These are phyloP conservation scores for Pogoniulus pusillus DNA, from an alignment of 2,797 vertebrate species.

Conservation along the genomic window DNA sequence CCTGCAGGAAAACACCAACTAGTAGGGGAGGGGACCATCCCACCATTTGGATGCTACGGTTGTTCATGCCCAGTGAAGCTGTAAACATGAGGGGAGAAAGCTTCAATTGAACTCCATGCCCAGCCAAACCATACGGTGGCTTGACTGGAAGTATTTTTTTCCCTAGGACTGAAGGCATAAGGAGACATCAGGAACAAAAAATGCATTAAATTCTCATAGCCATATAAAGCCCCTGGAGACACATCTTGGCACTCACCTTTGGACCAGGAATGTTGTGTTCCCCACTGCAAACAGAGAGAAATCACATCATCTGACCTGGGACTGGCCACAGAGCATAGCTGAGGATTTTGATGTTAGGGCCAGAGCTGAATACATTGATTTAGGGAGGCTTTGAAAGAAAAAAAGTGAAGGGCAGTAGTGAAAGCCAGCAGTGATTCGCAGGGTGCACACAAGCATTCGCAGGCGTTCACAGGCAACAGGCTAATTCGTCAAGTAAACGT, in stretches of 20 bases:
- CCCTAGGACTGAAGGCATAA: not conserved
- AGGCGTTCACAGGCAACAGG: not conserved
- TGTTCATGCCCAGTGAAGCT: not conserved
- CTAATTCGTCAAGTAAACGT: slow-evolving; percentile 7
- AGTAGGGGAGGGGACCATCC: not conserved
- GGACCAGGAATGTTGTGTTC: not conserved
- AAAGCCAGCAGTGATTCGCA: not conserved
- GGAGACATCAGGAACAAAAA: not conserved
- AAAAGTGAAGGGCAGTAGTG: not conserved
- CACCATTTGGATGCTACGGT: rapidly evolving
- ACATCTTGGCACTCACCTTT: not conserved
- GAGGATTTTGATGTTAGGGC: not conserved
- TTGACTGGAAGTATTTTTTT: not conserved
- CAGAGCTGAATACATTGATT: not conserved
- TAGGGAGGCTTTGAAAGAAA: not conserved
- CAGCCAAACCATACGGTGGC: not conserved
- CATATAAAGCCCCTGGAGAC: not conserved
- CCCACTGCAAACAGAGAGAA: not conserved
- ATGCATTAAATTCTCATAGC: not conserved
- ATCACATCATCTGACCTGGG: not conserved
- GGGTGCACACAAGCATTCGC: not conserved
- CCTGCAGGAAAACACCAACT: not conserved
- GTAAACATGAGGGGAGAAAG: not conserved
- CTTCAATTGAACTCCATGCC: not conserved
- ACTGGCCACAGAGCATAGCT: rapidly evolving